These are phyloP conservation scores for Diceros bicornis DNA, from an alignment of 2,797 vertebrate genomes.

Conservation along the genomic window DNA sequence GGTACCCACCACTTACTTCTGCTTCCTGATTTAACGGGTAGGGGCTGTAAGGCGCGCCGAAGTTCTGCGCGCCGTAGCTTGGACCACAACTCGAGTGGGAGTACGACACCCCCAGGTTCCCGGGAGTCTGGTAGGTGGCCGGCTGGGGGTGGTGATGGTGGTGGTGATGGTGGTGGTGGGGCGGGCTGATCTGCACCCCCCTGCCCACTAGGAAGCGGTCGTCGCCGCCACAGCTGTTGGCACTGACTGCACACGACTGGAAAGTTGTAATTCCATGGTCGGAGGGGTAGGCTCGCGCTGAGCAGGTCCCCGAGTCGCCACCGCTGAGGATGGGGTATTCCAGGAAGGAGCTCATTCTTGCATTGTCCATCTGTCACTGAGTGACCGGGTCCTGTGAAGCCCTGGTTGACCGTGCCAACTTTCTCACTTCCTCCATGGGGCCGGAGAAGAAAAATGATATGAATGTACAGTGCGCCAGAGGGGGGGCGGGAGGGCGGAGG, in stretches of 20 bases:
- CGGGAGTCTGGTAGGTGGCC: constrained; percentile 93
- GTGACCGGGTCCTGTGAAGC: constrained; percentile 90
- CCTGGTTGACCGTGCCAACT: constrained; percentile 94
- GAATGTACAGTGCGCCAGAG: constrained; percentile 93
- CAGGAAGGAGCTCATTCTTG: constrained; percentile 98
- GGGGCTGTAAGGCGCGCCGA: constrained; percentile 94
- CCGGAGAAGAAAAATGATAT: constrained; percentile 93
- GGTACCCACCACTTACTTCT: constrained; percentile 93
- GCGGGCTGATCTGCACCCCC: constrained; percentile 93
- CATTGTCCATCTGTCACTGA: constrained; percentile 93
- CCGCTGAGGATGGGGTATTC: constrained; percentile 95
- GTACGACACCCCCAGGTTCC: constrained; percentile 94
- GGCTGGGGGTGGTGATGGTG: constrained; percentile 89
- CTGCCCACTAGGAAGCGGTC: constrained; percentile 95
- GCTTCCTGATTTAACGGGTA: constrained; percentile 96
- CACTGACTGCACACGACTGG: constrained; percentile 96
- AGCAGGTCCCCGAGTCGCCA: constrained; percentile 95
- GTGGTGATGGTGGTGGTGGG: constrained; percentile 89
- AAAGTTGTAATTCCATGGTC: constrained; percentile 98
- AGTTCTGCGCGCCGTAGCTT: constrained; percentile 94
- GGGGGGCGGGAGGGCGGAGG: constrained; percentile 87
- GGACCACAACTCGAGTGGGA: constrained; percentile 93
- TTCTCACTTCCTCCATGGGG: constrained; percentile 94
- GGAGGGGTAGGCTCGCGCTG: constrained; percentile 94
- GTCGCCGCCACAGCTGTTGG: constrained; percentile 94